Evolutionary conservation across 1,140 invertebrate species (phyloP).

Genomic region (Galleria mellonella): DNA sequence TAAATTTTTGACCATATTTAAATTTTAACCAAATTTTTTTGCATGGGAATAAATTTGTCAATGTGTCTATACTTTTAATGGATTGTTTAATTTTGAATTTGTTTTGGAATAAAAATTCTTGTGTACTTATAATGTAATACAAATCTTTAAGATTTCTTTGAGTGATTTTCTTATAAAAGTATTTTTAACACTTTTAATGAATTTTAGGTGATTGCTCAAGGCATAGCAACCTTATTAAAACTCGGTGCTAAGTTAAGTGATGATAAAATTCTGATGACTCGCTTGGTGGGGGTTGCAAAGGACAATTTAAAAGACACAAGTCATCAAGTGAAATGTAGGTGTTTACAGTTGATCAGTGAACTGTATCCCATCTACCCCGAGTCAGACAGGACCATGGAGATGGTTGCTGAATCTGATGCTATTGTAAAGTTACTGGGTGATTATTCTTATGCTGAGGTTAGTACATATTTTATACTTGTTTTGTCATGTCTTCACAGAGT

Average conservation of each 20-base stretch:
- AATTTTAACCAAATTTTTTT: no score
- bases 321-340: slow-evolving; percentile 86
- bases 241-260: slow-evolving; percentile 75
- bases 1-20: no score
- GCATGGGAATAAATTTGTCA: no score
- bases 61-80: no score
- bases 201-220: slow-evolving; percentile 78
- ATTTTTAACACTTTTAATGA: slow-evolving; percentile 31
- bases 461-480: slow-evolving; percentile 2
- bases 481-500: neutral
- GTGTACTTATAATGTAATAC: no score
- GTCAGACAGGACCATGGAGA: slow-evolving; percentile 60
- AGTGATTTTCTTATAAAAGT: no score
- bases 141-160: no score
- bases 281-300: slow-evolving; percentile 74
- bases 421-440: slow-evolving; percentile 82
- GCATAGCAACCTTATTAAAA: slow-evolving; percentile 81
- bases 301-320: slow-evolving; percentile 83
- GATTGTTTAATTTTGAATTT: no score
- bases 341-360: slow-evolving; percentile 83
- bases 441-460: slow-evolving; percentile 84
- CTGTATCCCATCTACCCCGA: slow-evolving; percentile 73
- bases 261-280: slow-evolving; percentile 67
- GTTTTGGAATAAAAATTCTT: no score
- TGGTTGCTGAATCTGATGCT: slow-evolving; percentile 71